Evolutionary conservation across 1,140 invertebrate species (phyloP), one percentile per base, ranked within the genome.

Genomic region (Caenorhabditis remanei): DNA sequence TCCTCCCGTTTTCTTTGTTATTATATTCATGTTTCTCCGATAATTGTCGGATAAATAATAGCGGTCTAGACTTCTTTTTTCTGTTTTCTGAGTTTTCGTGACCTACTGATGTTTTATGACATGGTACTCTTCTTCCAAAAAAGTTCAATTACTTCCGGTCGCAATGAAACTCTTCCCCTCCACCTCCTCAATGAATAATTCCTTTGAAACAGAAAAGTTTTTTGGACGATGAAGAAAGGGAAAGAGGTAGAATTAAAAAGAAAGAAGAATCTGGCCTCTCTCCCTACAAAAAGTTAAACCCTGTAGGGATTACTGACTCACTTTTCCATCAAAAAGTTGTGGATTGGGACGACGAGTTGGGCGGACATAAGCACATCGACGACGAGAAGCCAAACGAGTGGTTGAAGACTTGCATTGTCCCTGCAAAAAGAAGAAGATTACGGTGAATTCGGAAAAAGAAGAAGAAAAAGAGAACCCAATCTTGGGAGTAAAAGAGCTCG

Each of bases 351-450:
- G 65, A 83, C 16, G 24, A 88, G 67, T 41, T 87, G 87, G 16
- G 56, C 46, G 41, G 87, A 88, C 56, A 88, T 65, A 32, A 58
- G 56, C 21, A 88, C 48, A 61, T 88, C 87, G 46, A 85, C 63
- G 40, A 88, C 21, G 67, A 88, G 87, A 55, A 88, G 84, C n/a
- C 61, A 75, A 75, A 82, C 48, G 48, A 88, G 67, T 55, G 87
- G 87, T 50, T 87, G 53, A 55, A 85, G 87, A 85, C 83, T 85
- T 65, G 87, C 56, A 53, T 84, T 85, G 58, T 85, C 87, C 21
- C 83, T 85, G 71, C 58, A 85, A 87, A 55, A 32, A 53, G 8
- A 71, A 56, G 19, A 46, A 50, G 32, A 46, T n/a, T 79, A 79
- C 71, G 71, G 71, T 71, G 65, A 14, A 63, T 40, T 40, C 32